Conservation (phyloP, 2,888 invertebrate species). For the Melanostoma mellinum region DNA sequence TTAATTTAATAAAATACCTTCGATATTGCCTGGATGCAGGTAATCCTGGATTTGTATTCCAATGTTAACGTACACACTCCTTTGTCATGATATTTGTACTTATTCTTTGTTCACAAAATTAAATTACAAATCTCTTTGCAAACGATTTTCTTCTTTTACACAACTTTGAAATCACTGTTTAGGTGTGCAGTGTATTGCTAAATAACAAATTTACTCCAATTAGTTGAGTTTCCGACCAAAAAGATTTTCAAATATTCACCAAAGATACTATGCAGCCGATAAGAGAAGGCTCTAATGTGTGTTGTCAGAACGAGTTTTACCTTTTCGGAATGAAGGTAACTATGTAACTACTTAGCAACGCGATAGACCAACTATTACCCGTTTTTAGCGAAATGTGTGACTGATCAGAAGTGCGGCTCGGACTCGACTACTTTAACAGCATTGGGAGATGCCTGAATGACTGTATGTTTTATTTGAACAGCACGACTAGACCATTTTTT, state of each 20-base stretch:
- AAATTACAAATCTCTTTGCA: neutral
- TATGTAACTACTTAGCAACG: constrained; percentile 21
- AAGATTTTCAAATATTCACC: constrained; percentile 3
- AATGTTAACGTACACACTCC: too few species aligned
- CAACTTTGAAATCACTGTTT: constrained; percentile 4
- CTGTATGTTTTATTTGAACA: constrained; percentile 26
- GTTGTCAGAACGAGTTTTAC: constrained; percentile 54
- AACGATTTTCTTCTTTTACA: constrained; percentile 5
- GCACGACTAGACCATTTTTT: constrained; percentile 44
- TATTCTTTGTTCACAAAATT: too few species aligned
- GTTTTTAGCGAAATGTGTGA: constrained; percentile 27
- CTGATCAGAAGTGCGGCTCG: constrained; percentile 51
- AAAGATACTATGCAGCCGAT: constrained; percentile 9
- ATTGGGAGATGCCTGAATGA: constrained; percentile 23
- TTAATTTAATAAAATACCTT: too few species aligned
- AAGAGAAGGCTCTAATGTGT: constrained; percentile 16
- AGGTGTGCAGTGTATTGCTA: constrained; percentile 5
- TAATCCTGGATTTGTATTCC: too few species aligned
- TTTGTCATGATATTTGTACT: too few species aligned
- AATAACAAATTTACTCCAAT: neutral
- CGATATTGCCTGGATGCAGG: too few species aligned
- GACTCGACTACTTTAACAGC: constrained; percentile 57
- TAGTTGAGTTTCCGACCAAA: neutral
- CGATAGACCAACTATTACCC: neutral
- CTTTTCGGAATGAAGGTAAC: constrained; percentile 35